Evolutionary conservation across 2,113 vertebrate species (phyloP).

Genomic region (human (Homo sapiens)): DNA sequence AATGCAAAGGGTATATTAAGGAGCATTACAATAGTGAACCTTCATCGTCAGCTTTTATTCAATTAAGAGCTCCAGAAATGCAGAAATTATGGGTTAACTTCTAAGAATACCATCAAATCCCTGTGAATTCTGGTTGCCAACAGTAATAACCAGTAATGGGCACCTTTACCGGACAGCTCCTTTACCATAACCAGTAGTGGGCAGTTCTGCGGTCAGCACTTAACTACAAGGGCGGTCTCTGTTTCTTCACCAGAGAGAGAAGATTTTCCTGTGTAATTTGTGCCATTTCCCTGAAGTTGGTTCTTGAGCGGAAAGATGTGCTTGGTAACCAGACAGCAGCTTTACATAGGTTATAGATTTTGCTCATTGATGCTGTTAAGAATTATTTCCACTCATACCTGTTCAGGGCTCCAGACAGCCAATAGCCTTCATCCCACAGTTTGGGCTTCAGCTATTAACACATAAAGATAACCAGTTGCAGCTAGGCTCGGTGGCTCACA

Average conservation of each 20-base stretch:
- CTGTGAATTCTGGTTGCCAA: background rate
- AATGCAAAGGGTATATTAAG: background rate
- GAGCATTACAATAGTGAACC: background rate
- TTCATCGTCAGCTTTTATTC: background rate
- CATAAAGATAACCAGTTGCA: background rate
- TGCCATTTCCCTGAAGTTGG: background rate
- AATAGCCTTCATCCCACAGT: background rate
- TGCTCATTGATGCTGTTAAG: background rate
- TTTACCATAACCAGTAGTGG: background rate
- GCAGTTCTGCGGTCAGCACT: background rate
- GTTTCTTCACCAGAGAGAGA: slow-evolving; percentile 29
- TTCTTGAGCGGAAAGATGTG: background rate
- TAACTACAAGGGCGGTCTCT: background rate
- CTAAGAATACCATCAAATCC: background rate
- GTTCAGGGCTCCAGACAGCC: background rate
- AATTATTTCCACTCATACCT: background rate
- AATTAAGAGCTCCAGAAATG: background rate
- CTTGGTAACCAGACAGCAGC: background rate
- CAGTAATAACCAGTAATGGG: background rate
- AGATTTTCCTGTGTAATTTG: background rate
- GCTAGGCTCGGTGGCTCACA: no score
- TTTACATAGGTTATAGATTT: background rate
- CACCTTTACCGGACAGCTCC: background rate
- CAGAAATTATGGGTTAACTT: background rate
- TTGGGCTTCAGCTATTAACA: background rate